Evolutionary conservation across 1,140 invertebrate species (phyloP).

Genomic region (Neocloeon triangulifer): DNA sequence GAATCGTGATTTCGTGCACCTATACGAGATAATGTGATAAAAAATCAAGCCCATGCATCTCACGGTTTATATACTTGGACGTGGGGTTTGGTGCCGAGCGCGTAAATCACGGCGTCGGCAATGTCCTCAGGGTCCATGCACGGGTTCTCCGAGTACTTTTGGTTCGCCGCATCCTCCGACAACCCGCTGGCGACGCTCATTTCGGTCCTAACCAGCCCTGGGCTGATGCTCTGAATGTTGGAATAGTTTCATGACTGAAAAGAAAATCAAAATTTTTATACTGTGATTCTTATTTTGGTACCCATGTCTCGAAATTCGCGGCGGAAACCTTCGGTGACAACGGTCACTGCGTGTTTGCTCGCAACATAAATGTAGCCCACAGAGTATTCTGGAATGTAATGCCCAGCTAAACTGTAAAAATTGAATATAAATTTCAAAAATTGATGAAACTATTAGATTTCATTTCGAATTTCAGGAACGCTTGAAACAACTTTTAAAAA

Average conservation of each 20-base stretch:
- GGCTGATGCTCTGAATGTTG: conserved; percentile 34
- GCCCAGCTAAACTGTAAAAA: conserved; percentile 1
- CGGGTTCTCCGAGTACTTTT: neutral
- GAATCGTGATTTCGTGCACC: no score
- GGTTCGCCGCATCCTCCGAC: conserved; percentile 11
- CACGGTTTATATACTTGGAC: conserved; percentile 34
- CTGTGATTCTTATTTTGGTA: conserved; percentile 38
- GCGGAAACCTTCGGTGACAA: conserved; percentile 32
- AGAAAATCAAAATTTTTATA: conserved; percentile 14
- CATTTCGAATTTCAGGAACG: no score
- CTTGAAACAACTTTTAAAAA: no score
- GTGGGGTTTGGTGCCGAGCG: conserved; percentile 27
- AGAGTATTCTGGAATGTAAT: neutral
- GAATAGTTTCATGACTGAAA: no score
- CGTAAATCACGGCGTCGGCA: conserved; percentile 19
- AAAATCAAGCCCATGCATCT: no score
- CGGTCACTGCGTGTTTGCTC: conserved; percentile 44
- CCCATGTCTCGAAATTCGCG: conserved; percentile 32
- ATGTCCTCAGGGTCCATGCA: conserved; percentile 10
- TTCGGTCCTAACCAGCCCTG: conserved; percentile 31
- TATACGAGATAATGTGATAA: no score
- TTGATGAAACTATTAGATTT: no score
- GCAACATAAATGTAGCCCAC: conserved; percentile 16
- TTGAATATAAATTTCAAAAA: no score
- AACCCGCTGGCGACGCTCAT: conserved; percentile 20